These are phyloP conservation scores for Platichthys stellatus DNA, from an alignment of 2,113 vertebrate genomes.

Conservation along the genomic window DNA sequence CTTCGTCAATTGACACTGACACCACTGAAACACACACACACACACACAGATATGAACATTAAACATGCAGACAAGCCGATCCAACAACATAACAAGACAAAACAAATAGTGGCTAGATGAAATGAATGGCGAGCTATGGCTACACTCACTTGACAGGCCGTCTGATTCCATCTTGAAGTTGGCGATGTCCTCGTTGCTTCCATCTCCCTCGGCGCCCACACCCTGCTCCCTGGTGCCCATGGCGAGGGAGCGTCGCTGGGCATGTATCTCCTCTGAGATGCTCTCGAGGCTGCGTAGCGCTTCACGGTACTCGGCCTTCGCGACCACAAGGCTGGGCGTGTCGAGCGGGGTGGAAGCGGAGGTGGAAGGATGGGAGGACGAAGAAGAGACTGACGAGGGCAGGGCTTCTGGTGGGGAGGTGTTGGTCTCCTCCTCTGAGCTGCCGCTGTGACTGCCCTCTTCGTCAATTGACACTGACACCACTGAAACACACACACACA, in stretches of 20 bases:
- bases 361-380: slow-evolving; percentile 46
- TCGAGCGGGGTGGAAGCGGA: slow-evolving; percentile 79
- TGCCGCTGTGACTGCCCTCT: slow-evolving; percentile 85
- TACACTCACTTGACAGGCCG: slow-evolving; percentile 89
- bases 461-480: slow-evolving; percentile 93
- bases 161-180: slow-evolving; percentile 87
- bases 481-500: slow-evolving; percentile 84
- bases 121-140: not conserved
- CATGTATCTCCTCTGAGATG: slow-evolving; percentile 98
- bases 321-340: slow-evolving; percentile 80
- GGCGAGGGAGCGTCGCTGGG: slow-evolving; percentile 87
- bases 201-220: slow-evolving; percentile 88
- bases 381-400: slow-evolving; percentile 75
- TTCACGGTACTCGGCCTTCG: slow-evolving; percentile 92
- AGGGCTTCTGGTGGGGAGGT: slow-evolving; percentile 83
- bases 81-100: slow-evolving; percentile 11
- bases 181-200: slow-evolving; percentile 81
- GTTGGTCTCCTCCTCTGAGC: slow-evolving; percentile 91
- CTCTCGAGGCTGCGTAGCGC: slow-evolving; percentile 93
- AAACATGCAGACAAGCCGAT: slow-evolving; percentile 50
- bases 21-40: slow-evolving; percentile 85
- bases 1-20: slow-evolving; percentile 93
- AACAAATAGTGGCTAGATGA: not conserved
- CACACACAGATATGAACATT: slow-evolving; percentile 20
- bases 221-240: slow-evolving; percentile 92